Conservation (phyloP, 2,888 invertebrate species). For the Meganola albula region DNA sequence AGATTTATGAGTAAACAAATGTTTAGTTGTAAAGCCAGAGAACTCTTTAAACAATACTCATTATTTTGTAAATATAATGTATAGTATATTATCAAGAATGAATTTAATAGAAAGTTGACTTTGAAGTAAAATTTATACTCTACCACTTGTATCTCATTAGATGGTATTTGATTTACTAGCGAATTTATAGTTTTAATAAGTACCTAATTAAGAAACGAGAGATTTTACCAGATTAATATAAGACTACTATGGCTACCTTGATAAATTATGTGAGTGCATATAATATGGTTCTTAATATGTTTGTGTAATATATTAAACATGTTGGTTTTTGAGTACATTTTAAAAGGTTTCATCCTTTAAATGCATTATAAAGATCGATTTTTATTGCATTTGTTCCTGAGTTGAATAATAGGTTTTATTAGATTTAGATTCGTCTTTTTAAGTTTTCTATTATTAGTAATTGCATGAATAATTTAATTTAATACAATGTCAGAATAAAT, state of each 20-base stretch:
- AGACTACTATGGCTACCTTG: conserved; percentile 71
- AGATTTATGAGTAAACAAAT: too few species aligned
- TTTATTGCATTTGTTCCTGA: conserved; percentile 78
- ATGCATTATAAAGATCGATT: conserved; percentile 64
- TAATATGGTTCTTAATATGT: conserved; percentile 74
- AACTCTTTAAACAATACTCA: conserved; percentile 66
- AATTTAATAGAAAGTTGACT: conserved; percentile 49
- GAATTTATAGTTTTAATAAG: conserved; percentile 72
- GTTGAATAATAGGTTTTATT: conserved; percentile 75
- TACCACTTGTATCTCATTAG: conserved; percentile 77
- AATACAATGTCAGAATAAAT: conserved; percentile 45
- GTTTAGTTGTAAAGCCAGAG: conserved; percentile 43
- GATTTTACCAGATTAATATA: conserved; percentile 74
- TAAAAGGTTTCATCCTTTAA: conserved; percentile 57
- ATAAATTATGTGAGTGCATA: conserved; percentile 61
- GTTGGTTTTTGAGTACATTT: conserved; percentile 63
- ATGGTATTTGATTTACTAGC: conserved; percentile 73
- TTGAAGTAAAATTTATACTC: conserved; percentile 66
- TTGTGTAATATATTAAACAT: conserved; percentile 67
- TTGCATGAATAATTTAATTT: conserved; percentile 65
- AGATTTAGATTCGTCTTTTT: conserved; percentile 59
- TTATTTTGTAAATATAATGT: conserved; percentile 69
- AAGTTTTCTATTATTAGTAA: conserved; percentile 55
- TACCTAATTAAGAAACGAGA: conserved; percentile 60
- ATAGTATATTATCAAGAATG: conserved; percentile 43